phyloP scores from a whole-genome alignment of 2,797 vertebrate species.

The Pelobates cultripes region DNA sequence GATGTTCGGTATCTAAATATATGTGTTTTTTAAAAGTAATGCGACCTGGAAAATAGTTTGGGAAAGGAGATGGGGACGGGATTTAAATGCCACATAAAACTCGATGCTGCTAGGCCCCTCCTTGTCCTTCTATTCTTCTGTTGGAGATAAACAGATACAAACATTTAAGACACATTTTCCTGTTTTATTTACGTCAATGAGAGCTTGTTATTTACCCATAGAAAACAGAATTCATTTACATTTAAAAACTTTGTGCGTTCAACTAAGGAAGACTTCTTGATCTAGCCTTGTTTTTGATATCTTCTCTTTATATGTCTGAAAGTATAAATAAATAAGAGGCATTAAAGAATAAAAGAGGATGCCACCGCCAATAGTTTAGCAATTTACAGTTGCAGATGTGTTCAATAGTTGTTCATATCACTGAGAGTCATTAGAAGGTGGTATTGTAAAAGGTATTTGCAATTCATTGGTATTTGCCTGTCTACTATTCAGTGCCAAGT shows the following conservation, averaged over 20 bases:
- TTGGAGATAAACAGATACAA: too few relatives aligned
- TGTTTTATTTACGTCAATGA: not conserved
- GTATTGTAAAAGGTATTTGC: constrained; percentile 67
- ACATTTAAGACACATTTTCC: too few relatives aligned
- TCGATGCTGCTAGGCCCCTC: too few relatives aligned
- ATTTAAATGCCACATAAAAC: too few relatives aligned
- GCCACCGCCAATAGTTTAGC: constrained; percentile 64
- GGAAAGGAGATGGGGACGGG: too few relatives aligned
- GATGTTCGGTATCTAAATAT: not conserved
- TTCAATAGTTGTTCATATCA: constrained; percentile 71
- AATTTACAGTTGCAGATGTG: constrained; percentile 67
- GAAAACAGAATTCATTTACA: not conserved
- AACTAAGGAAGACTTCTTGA: not conserved
- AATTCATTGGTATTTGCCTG: constrained; percentile 74
- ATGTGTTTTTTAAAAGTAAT: too few relatives aligned
- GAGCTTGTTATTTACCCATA: not conserved
- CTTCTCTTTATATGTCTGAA: constrained; percentile 57
- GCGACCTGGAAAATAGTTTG: too few relatives aligned
- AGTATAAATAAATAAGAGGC: constrained; percentile 54
- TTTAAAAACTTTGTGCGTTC: not conserved
- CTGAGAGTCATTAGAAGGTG: constrained; percentile 67
- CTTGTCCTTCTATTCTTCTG: too few relatives aligned
- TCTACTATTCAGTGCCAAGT: constrained; percentile 68
- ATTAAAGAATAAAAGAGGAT: constrained; percentile 27
- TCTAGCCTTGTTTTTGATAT: not conserved